A percentile compares a stretch with the other conserved stretches of the same genome.
Conservation (phyloP, 2,888 invertebrate species). For the Acleris laterana region DNA sequence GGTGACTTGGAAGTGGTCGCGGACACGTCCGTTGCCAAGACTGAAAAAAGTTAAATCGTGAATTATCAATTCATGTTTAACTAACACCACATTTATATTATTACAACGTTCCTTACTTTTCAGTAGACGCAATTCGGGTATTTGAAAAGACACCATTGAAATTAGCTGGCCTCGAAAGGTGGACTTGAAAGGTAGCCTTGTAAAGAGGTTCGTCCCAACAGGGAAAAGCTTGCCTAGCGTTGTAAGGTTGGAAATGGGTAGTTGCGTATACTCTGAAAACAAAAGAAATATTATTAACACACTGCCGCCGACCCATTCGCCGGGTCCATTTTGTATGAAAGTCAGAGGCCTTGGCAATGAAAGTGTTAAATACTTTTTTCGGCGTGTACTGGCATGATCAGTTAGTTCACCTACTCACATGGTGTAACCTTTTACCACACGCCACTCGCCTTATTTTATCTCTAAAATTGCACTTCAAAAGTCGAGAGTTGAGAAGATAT, state of each 20-base stretch:
- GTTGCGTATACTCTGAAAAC: slow-evolving; percentile 75
- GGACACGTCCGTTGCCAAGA: slow-evolving; percentile 47
- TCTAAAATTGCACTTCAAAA: too few relatives aligned
- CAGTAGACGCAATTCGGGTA: slow-evolving; percentile 73
- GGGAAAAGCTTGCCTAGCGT: slow-evolving; percentile 92
- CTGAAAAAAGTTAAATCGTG: slow-evolving; percentile 44
- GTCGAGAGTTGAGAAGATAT: too few relatives aligned
- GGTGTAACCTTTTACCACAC: too few relatives aligned
- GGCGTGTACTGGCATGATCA: background rate
- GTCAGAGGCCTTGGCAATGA: too few relatives aligned
- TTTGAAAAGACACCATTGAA: slow-evolving; percentile 84
- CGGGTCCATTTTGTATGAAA: too few relatives aligned
- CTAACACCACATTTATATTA: too few relatives aligned
- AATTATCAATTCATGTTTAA: too few relatives aligned
- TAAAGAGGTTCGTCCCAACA: slow-evolving; percentile 94
- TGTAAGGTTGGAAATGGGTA: slow-evolving; percentile 92
- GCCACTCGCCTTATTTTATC: too few relatives aligned
- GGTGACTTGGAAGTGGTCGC: slow-evolving; percentile 76
- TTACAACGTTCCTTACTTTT: slow-evolving; percentile 50
- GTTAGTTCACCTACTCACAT: too few relatives aligned
- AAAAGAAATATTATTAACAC: background rate
- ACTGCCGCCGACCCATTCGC: too few relatives aligned
- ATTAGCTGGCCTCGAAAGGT: slow-evolving; percentile 82
- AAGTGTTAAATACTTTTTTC: background rate
- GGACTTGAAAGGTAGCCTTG: slow-evolving; percentile 90